Conservation (phyloP, 53 echinoderm and acorn worm species). For the Crossaster papposus region DNA sequence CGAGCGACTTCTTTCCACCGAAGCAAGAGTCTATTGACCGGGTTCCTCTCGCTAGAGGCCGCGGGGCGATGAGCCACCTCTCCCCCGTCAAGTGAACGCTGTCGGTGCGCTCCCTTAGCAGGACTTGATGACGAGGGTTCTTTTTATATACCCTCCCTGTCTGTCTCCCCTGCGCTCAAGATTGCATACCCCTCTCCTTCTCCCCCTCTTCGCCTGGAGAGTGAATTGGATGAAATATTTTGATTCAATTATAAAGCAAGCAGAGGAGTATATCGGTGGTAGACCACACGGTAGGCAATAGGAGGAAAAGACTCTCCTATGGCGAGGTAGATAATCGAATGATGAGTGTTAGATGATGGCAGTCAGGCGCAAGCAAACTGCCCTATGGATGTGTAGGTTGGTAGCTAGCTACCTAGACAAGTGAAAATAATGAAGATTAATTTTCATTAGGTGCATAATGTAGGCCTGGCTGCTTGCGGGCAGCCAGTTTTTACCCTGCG, state of each 20-base stretch:
- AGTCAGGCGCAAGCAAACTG: conserved; percentile 10
- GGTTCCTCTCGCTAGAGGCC: conserved; percentile 27
- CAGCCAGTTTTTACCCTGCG: background rate
- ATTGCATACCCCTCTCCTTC: conserved; percentile 25
- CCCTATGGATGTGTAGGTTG: conserved; percentile 13
- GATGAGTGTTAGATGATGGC: conserved; percentile 46
- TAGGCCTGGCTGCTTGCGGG: conserved; percentile 8
- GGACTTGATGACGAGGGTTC: background rate
- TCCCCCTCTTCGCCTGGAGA: conserved; percentile 19
- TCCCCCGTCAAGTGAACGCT: conserved; percentile 61
- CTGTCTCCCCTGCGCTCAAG: background rate
- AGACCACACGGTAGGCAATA: conserved; percentile 24
- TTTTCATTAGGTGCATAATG: conserved; percentile 57
- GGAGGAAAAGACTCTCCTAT: background rate
- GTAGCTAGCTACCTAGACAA: conserved; percentile 52
- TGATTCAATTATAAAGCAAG: conserved; percentile 54
- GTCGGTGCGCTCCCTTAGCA: conserved; percentile 54
- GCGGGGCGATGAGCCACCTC: conserved; percentile 60
- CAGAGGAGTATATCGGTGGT: conserved; percentile 47
- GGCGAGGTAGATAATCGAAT: conserved; percentile 39
- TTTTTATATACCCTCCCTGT: background rate
- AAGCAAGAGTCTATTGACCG: conserved; percentile 59
- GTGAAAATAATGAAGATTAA: conserved; percentile 54
- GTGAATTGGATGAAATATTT: conserved; percentile 66
- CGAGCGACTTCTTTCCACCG: conserved; percentile 29